phyloP scores from a whole-genome alignment of 2,797 vertebrate genomes.

The Acanthurus leucopareius region DNA sequence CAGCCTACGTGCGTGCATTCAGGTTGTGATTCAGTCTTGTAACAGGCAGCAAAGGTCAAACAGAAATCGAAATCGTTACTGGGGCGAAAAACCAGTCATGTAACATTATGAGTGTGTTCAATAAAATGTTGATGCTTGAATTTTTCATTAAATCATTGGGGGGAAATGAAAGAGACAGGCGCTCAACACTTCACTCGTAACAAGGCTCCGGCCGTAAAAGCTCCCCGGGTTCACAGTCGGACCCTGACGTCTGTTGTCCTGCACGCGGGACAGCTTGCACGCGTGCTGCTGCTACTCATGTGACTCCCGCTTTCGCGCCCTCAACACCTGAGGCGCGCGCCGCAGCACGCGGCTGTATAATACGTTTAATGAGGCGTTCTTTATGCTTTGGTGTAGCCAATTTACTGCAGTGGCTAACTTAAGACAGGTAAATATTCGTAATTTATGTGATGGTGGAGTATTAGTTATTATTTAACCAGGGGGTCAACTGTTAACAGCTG shows the following conservation, averaged over 20 bases:
- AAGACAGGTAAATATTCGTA: neutral
- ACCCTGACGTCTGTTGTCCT: neutral
- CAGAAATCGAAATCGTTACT: neutral
- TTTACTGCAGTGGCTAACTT: neutral
- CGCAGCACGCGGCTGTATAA: constrained; percentile 18
- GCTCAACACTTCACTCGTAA: no score
- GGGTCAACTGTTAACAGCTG: no score
- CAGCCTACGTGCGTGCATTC: neutral
- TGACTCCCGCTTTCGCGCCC: constrained; percentile 56
- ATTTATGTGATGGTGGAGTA: accelerated
- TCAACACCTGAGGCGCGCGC: constrained; percentile 56
- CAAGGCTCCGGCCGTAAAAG: neutral
- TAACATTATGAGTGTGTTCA: neutral
- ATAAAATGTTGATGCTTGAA: no score
- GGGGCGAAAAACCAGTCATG: no score
- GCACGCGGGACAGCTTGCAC: constrained; percentile 1
- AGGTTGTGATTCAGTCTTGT: neutral
- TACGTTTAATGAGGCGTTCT: neutral
- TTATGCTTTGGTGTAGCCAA: neutral
- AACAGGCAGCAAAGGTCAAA: constrained; percentile 47
- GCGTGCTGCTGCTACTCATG: constrained; percentile 57
- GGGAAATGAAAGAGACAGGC: no score
- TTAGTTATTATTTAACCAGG: neutral
- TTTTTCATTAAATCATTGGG: no score
- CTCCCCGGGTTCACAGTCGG: neutral